A percentile compares a stretch with the other conserved stretches of the same genome.
These are phyloP conservation scores for Hoplodrina ambigua DNA, from an alignment of 2,888 invertebrate species.

Conservation along the genomic window DNA sequence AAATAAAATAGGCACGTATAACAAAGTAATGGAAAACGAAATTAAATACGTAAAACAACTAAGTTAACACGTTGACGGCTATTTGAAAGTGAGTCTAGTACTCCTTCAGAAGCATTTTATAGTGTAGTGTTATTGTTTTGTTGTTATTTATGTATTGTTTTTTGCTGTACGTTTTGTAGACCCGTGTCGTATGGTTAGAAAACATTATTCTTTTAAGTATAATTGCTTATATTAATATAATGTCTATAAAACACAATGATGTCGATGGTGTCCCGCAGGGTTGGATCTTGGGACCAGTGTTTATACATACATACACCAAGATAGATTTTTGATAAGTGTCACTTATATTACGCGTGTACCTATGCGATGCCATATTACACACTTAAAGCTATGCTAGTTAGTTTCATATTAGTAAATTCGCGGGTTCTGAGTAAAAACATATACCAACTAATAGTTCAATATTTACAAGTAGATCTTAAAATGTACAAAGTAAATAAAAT, in stretches of 20 bases:
- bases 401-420: conserved; percentile 63
- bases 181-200: conserved; percentile 65
- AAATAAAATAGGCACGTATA: conserved; percentile 89
- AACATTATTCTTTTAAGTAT: conserved; percentile 63
- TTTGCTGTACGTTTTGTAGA: conserved; percentile 66
- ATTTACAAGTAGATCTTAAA: conserved; percentile 7
- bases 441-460: background rate
- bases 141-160: conserved; percentile 71
- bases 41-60: conserved; percentile 85
- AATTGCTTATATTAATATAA: conserved; percentile 67
- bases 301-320: conserved; percentile 65
- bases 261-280: conserved; percentile 78
- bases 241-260: conserved; percentile 62
- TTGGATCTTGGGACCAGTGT: conserved; percentile 70
- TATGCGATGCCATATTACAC: conserved; percentile 83
- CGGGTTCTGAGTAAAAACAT: conserved; percentile 79
- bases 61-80: conserved; percentile 88
- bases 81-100: conserved; percentile 87
- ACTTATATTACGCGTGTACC: conserved; percentile 80
- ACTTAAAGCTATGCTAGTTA: conserved; percentile 87
- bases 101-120: conserved; percentile 86
- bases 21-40: conserved; percentile 78
- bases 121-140: conserved; percentile 84
- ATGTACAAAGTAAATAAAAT: conserved; percentile 1
- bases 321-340: conserved; percentile 66